These are phyloP conservation scores for Gordius sp. DNA, from an alignment of 2,888 invertebrate species.

Conservation along the genomic window DNA sequence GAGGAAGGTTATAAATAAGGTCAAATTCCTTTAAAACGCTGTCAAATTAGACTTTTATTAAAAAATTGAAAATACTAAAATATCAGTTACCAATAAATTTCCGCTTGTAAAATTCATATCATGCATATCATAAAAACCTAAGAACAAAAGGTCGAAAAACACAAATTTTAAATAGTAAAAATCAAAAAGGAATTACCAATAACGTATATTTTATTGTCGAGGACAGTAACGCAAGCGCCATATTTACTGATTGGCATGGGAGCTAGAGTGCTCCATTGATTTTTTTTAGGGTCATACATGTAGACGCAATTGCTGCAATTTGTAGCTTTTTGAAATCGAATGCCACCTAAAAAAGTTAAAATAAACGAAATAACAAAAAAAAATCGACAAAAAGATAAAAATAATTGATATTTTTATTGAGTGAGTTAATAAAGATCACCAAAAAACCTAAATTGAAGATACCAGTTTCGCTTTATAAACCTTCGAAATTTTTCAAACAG, in stretches of 20 bases:
- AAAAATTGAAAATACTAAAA: neutral
- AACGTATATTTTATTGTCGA: neutral
- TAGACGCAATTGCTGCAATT: neutral
- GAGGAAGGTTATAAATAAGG: too few relatives aligned
- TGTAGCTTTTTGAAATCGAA: too few relatives aligned
- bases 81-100: neutral
- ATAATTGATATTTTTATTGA: too few relatives aligned
- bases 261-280: slow-evolving; percentile 4
- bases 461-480: too few relatives aligned
- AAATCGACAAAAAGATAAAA: too few relatives aligned
- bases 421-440: too few relatives aligned
- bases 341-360: too few relatives aligned
- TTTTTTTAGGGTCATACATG: neutral
- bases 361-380: too few relatives aligned
- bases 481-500: too few relatives aligned
- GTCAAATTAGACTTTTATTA: neutral
- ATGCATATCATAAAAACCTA: neutral
- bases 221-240: neutral
- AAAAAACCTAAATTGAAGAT: too few relatives aligned
- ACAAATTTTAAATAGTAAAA: too few relatives aligned
- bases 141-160: neutral
- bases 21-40: too few relatives aligned
- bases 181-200: neutral
- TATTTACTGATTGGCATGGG: neutral
- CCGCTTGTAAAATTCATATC: neutral